Evolutionary conservation across 2,888 invertebrate genomes (phyloP).

Genomic region (Heterodera filipjevi): DNA sequence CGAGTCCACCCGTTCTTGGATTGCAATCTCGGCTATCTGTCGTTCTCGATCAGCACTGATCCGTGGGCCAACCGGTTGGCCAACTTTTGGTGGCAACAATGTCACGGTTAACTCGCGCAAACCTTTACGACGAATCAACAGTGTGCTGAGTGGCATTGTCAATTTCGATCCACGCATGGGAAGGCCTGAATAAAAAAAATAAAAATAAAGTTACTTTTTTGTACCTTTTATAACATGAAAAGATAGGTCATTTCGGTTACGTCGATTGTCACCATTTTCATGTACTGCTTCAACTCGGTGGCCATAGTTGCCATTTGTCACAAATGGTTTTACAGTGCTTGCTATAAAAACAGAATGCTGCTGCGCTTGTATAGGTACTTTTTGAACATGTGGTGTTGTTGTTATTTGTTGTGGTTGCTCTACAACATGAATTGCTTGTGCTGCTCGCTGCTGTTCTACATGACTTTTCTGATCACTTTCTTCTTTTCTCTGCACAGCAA

Average conservation of each 20-base stretch:
- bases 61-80: slow-evolving; percentile 10
- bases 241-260: neutral
- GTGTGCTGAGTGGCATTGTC: neutral
- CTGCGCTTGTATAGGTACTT: neutral
- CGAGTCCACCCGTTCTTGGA: slow-evolving; percentile 17
- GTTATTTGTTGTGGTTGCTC: neutral
- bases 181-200: neutral
- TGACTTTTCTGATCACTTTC: neutral
- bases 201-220: neutral
- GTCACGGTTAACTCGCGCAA: slow-evolving; percentile 19
- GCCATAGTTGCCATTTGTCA: neutral
- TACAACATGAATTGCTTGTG: neutral
- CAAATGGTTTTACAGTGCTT: neutral
- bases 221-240: neutral
- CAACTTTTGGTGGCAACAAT: slow-evolving; percentile 5
- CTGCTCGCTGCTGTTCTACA: neutral
- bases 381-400: neutral
- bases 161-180: neutral
- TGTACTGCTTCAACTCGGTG: neutral
- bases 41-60: slow-evolving; percentile 17
- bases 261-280: neutral
- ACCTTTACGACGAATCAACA: slow-evolving; percentile 13
- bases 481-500: neutral
- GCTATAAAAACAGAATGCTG: neutral
- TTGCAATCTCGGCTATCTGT: slow-evolving; percentile 17